A percentile compares a stretch with the other conserved stretches of the same genome.
Evolutionary conservation across 92 coral and sea anemone species (phyloP).

Genomic region (Epizoanthus stellaris): DNA sequence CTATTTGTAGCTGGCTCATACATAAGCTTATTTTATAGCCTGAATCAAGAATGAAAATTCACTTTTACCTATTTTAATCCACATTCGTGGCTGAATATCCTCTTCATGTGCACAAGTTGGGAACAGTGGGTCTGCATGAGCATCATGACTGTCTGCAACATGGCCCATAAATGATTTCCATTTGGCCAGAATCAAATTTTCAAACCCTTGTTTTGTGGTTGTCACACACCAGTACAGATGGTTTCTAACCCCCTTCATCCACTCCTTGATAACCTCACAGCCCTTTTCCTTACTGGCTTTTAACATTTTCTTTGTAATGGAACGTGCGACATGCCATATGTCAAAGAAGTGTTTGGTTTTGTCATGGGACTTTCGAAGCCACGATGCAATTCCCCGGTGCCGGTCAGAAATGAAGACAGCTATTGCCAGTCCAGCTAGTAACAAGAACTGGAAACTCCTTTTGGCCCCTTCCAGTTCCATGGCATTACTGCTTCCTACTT

Average conservation of each 20-base stretch:
- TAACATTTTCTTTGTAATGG: conserved; percentile 52
- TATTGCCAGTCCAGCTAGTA: background rate
- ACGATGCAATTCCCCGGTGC: conserved; percentile 62
- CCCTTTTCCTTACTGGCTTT: conserved; percentile 61
- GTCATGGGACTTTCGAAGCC: conserved; percentile 40
- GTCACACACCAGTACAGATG: conserved; percentile 21
- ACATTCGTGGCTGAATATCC: conserved; percentile 13
- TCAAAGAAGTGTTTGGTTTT: conserved; percentile 58
- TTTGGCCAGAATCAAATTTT: conserved; percentile 24
- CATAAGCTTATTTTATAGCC: too few relatives aligned
- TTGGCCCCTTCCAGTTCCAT: conserved; percentile 20
- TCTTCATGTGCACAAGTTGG: conserved; percentile 52
- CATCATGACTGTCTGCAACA: conserved; percentile 15
- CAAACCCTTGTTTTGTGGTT: conserved; percentile 25
- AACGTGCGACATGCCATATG: conserved; percentile 68
- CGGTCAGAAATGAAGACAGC: conserved; percentile 58
- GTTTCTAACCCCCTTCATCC: conserved; percentile 36
- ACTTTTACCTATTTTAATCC: conserved; percentile 17
- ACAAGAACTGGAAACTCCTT: conserved; percentile 28
- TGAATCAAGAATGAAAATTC: too few relatives aligned
- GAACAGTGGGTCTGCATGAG: conserved; percentile 34
- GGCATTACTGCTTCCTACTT: conserved; percentile 13
- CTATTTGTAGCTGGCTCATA: too few relatives aligned
- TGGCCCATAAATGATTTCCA: conserved; percentile 41
- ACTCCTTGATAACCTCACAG: conserved; percentile 50